Evolutionary conservation across 2,797 vertebrate genomes (phyloP), one percentile per base, ranked within the genome.

Genomic region (Sebastes trivittatus): DNA sequence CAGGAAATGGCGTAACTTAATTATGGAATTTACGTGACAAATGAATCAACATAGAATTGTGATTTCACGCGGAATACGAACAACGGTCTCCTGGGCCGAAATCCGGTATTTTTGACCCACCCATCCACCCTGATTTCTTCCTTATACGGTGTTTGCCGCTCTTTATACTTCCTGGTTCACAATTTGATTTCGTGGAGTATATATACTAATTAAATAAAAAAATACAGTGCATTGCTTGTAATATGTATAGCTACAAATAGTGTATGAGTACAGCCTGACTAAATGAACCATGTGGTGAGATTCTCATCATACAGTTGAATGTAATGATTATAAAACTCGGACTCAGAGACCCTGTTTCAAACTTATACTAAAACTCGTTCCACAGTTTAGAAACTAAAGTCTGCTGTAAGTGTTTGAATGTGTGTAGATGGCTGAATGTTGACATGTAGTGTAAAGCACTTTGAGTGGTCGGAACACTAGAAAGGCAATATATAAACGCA

Each of bases 191-290:
- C 0, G 16, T 49, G 42, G 42, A 0, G 0, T 49, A 49, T 20
- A 49, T 49, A 49, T 46, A 46, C 42, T 0, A 46, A 46, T 18
- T 46, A 18, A 46, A 46, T 46, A 0, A 18, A 18, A 18, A 49
- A 49, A 18, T 49, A 49, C 18, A 49, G 46, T 49, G 18, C 46
- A 49, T 49, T 0, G 0, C 18, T 49, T 49, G 6, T 0, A 0
- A 49, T 0, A 49, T 0, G 16, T 49, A 49, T 49, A 49, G 46
- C 0, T 49, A 49, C 4, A 0, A 49, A 49, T 49, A 20, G 46
- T 49, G 46, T 49, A 49, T 0, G 18, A 49, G 46, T 0, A 20
- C 46, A 49, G 18, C 46, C 46, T 20, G 46, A 49, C 16, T 49
- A 49, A 20, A 49, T 49, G 18, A 49, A 49, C 16, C 18, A 20